Evolutionary conservation across 2,797 vertebrate genomes (phyloP).

Genomic region (Semaprochilodus insignis): DNA sequence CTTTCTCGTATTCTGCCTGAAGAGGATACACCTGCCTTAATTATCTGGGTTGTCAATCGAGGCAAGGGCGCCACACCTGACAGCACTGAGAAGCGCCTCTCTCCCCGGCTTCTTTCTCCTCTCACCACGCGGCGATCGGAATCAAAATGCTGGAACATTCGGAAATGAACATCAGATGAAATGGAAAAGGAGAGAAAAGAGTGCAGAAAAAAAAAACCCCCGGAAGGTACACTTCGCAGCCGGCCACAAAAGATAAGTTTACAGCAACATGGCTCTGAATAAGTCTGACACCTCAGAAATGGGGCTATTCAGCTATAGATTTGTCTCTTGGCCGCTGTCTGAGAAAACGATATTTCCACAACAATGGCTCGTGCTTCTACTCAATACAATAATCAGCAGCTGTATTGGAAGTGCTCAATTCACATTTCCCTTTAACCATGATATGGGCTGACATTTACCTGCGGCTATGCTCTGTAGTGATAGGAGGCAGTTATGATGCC

Average conservation of each 20-base stretch:
- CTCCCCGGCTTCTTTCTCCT: neutral
- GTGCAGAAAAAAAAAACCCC: slow-evolving; percentile 60
- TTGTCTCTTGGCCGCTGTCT: slow-evolving; percentile 66
- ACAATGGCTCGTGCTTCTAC: slow-evolving; percentile 68
- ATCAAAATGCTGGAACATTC: slow-evolving; percentile 26
- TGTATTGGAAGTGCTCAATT: slow-evolving; percentile 36
- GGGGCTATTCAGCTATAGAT: slow-evolving; percentile 74
- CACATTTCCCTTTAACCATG: slow-evolving; percentile 33
- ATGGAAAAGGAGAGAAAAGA: slow-evolving; percentile 62
- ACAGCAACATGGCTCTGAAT: slow-evolving; percentile 65
- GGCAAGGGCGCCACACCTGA: slow-evolving; percentile 74
- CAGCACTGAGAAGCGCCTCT: slow-evolving; percentile 24
- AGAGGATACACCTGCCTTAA: slow-evolving; percentile 77
- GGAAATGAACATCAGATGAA: slow-evolving; percentile 10
- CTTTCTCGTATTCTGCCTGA: slow-evolving; percentile 63
- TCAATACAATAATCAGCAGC: slow-evolving; percentile 70
- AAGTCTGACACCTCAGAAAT: slow-evolving; percentile 76
- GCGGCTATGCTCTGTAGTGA: slow-evolving; percentile 25
- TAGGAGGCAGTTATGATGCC: slow-evolving; percentile 40
- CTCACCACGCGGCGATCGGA: slow-evolving; percentile 11
- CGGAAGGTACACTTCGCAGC: slow-evolving; percentile 68
- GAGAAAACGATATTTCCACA: slow-evolving; percentile 74
- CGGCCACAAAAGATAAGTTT: slow-evolving; percentile 69
- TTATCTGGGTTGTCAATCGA: slow-evolving; percentile 80
- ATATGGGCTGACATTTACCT: slow-evolving; percentile 54